These are phyloP conservation scores for Parapsyche elsis DNA, from an alignment of 1,140 invertebrate genomes.

Conservation along the genomic window DNA sequence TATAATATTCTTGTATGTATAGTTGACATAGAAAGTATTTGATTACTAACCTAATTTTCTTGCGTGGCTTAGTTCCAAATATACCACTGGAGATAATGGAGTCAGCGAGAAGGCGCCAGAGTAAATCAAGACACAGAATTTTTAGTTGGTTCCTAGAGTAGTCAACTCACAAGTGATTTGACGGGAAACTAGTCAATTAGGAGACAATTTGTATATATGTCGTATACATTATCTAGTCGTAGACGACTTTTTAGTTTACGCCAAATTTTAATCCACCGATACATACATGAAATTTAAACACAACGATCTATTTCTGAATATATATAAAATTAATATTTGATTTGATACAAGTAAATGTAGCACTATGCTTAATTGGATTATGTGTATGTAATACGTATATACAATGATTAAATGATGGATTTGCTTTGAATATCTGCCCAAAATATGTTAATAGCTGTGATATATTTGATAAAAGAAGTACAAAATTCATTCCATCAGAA, in stretches of 20 bases:
- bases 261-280: too few species aligned
- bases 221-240: not conserved
- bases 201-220: constrained; percentile 43
- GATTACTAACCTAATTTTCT: constrained; percentile 53
- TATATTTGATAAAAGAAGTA: constrained; percentile 12
- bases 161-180: constrained; percentile 54
- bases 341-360: not conserved
- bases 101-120: constrained; percentile 67
- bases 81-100: constrained; percentile 69
- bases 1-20: too few species aligned
- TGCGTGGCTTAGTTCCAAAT: constrained; percentile 65
- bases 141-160: constrained; percentile 69
- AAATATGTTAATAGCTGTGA: constrained; percentile 10
- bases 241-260: too few species aligned
- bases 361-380: not conserved
- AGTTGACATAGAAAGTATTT: not conserved
- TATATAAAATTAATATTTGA: too few species aligned
- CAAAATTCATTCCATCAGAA: constrained; percentile 21
- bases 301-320: too few species aligned
- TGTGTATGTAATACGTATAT: not conserved
- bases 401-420: not conserved
- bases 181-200: constrained; percentile 25
- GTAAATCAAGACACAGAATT: constrained; percentile 68
- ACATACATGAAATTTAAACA: too few species aligned
- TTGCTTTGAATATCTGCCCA: not conserved